Evolutionary conservation across 1,140 invertebrate genomes (phyloP).

Genomic region (Neuroterus valhalla): DNA sequence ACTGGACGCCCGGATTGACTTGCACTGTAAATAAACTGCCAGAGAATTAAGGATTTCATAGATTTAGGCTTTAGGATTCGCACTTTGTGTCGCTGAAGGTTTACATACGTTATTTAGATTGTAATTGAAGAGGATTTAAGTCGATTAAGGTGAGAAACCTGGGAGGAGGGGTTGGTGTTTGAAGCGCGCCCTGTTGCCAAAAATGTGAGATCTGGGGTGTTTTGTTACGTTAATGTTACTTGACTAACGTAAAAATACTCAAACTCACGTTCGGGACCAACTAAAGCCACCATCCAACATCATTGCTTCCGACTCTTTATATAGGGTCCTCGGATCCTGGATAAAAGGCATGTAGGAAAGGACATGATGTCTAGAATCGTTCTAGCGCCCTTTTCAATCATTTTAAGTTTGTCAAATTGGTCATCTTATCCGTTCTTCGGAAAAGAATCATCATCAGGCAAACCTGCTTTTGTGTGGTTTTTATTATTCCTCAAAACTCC

Average conservation of each 20-base stretch:
- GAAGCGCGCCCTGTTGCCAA: conserved; percentile 50
- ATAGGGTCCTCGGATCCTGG: conserved; percentile 39
- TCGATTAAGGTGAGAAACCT: conserved; percentile 41
- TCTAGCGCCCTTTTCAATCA: too few species aligned
- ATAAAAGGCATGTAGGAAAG: conserved; percentile 40
- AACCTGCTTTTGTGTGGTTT: conserved; percentile 33
- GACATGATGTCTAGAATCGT: conserved; percentile 14
- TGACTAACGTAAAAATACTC: conserved; percentile 35
- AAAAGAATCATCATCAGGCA: neutral
- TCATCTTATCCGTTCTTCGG: conserved; percentile 1
- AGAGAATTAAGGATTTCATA: conserved; percentile 53
- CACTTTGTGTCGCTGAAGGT: conserved; percentile 58
- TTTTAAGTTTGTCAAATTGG: too few species aligned
- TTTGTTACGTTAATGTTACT: conserved; percentile 10
- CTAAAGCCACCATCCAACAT: conserved; percentile 63
- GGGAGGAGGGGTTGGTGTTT: conserved; percentile 38
- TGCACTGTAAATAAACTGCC: conserved; percentile 67
- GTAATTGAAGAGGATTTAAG: conserved; percentile 48
- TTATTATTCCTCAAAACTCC: conserved; percentile 33
- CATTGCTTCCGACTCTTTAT: conserved; percentile 49
- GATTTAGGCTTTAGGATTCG: conserved; percentile 52
- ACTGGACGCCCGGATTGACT: conserved; percentile 32
- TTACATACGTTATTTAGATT: conserved; percentile 53
- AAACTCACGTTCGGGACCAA: conserved; percentile 73
- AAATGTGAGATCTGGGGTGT: conserved; percentile 31